These are phyloP conservation scores for Vicugna pacos DNA, from an alignment of 2,113 vertebrate genomes.

Conservation along the genomic window DNA sequence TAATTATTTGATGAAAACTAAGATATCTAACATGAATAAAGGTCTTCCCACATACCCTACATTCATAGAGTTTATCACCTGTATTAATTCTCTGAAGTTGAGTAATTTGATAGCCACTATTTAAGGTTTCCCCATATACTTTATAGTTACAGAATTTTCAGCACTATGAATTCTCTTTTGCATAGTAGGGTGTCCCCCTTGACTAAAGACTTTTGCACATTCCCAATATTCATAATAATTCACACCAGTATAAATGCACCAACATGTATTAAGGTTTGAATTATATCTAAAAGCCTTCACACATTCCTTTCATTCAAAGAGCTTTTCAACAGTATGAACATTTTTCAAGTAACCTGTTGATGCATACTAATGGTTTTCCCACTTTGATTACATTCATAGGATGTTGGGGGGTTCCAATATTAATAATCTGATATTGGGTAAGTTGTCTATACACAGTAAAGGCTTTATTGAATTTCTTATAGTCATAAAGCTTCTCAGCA, in stretches of 20 bases:
- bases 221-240: neutral
- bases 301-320: neutral
- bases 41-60: neutral
- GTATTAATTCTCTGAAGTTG: constrained; percentile 10
- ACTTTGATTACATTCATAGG: neutral
- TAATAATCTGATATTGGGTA: neutral
- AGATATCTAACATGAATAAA: neutral
- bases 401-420: neutral
- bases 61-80: neutral
- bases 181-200: neutral
- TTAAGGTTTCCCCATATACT: neutral
- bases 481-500: neutral
- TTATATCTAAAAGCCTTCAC: neutral
- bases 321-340: neutral
- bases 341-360: neutral
- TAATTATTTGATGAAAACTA: constrained; percentile 2
- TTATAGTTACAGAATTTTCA: neutral
- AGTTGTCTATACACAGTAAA: neutral
- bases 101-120: neutral
- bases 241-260: neutral
- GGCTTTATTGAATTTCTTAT: neutral
- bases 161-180: constrained; percentile 57
- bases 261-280: neutral
- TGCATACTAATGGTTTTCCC: neutral
- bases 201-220: neutral